phyloP scores from a whole-genome alignment of 1,140 invertebrate genomes.

The Neodiprion lecontei region DNA sequence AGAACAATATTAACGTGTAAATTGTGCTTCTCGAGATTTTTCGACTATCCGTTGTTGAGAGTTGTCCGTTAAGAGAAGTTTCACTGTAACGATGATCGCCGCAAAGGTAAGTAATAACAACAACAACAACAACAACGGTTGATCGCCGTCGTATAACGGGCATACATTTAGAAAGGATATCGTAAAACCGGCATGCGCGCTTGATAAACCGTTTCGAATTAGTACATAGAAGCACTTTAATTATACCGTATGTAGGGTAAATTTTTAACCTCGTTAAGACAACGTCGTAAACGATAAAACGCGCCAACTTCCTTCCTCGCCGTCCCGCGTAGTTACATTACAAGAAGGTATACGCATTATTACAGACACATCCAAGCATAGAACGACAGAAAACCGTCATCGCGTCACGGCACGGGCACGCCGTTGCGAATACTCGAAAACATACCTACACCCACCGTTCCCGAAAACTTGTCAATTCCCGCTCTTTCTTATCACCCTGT shows the following conservation, averaged over 20 bases:
- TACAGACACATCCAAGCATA: background rate
- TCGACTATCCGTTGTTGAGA: too few species aligned
- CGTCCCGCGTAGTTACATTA: too few species aligned
- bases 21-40: too few species aligned
- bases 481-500: too few species aligned
- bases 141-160: too few species aligned
- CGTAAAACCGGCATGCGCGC: too few species aligned
- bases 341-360: too few species aligned
- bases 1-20: too few species aligned
- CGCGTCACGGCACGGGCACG: background rate
- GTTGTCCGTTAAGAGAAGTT: background rate
- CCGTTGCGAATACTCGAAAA: background rate
- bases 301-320: background rate
- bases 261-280: slow-evolving; percentile 7
- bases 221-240: background rate
- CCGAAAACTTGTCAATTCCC: too few species aligned
- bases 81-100: background rate
- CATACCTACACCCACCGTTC: background rate
- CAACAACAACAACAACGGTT: too few species aligned
- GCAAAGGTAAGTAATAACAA: too few species aligned
- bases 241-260: background rate
- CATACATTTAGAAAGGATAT: too few species aligned
- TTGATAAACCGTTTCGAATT: background rate
- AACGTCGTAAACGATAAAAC: background rate
- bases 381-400: background rate